phyloP scores from a whole-genome alignment of 1,140 invertebrate species.

The Cheumatopsyche charites region DNA sequence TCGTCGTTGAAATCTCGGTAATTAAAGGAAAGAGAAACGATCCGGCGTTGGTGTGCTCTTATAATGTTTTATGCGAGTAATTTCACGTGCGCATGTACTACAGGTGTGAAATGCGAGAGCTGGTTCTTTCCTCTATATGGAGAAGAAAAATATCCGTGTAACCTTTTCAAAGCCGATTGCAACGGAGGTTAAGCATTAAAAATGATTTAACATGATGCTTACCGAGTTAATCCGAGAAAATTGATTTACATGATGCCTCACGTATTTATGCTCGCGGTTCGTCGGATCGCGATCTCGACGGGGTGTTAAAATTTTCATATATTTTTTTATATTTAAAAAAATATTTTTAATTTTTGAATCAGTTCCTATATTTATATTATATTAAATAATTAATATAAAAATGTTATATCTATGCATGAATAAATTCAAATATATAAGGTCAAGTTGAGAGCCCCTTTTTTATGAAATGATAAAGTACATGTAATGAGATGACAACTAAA shows the following conservation, averaged over 20 bases:
- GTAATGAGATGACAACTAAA: slow-evolving; percentile 30
- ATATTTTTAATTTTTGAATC: no score
- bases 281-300: not conserved
- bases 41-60: no score
- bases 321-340: no score
- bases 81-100: not conserved
- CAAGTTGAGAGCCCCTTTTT: not conserved
- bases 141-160: not conserved
- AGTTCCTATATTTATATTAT: no score
- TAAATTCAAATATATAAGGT: no score
- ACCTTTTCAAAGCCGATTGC: slow-evolving; percentile 25
- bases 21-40: no score
- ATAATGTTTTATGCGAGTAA: no score
- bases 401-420: no score
- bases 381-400: no score
- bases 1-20: no score
- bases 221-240: slow-evolving; percentile 25
- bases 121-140: not conserved
- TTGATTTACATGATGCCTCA: slow-evolving; percentile 21
- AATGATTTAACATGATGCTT: slow-evolving; percentile 27
- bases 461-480: slow-evolving; percentile 15
- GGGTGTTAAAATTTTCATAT: not conserved
- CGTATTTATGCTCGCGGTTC: slow-evolving; percentile 18
- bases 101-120: not conserved
- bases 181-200: slow-evolving; percentile 21